A percentile compares a stretch with the other conserved stretches of the same genome.
Evolutionary conservation across 2,797 vertebrate genomes (phyloP).

Genomic region (Lepidocolaptes lacrymiger): DNA sequence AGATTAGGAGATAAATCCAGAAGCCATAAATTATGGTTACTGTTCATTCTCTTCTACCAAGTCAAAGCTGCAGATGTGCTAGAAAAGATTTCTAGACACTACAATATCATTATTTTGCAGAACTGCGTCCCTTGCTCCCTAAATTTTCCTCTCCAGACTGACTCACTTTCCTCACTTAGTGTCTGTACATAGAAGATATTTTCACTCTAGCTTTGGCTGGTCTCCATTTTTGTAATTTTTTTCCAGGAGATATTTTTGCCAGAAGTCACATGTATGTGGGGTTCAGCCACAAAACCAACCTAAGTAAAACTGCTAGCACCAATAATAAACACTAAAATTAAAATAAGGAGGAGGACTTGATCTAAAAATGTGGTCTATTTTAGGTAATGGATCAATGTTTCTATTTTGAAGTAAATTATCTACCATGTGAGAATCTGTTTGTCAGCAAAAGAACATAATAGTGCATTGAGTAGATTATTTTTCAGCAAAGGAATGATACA

Average conservation of each 20-base stretch:
- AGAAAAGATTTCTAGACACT: background rate
- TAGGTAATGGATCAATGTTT: background rate
- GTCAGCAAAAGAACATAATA: background rate
- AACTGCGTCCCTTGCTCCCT: background rate
- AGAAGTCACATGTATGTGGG: background rate
- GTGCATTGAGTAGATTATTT: background rate
- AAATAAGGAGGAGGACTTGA: background rate
- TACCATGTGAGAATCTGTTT: background rate
- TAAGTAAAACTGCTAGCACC: slow-evolving; percentile 11
- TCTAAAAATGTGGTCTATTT: background rate
- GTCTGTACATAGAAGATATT: background rate
- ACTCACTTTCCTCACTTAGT: background rate
- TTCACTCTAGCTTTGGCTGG: background rate
- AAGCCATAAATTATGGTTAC: background rate
- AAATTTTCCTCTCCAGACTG: background rate
- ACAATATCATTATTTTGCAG: background rate
- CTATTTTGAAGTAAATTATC: slow-evolving; percentile 6
- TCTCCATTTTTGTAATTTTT: background rate
- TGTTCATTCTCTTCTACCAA: background rate
- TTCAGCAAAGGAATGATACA: background rate
- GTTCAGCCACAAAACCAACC: slow-evolving; percentile 17
- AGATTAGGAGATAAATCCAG: background rate
- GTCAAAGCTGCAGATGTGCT: background rate
- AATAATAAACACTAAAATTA: slow-evolving; percentile 20
- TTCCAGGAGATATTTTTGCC: slow-evolving; percentile 10